Evolutionary conservation across 2,113 vertebrate genomes (phyloP), one percentile per base, ranked within the genome.

Genomic region (Anarrhichthys ocellatus): DNA sequence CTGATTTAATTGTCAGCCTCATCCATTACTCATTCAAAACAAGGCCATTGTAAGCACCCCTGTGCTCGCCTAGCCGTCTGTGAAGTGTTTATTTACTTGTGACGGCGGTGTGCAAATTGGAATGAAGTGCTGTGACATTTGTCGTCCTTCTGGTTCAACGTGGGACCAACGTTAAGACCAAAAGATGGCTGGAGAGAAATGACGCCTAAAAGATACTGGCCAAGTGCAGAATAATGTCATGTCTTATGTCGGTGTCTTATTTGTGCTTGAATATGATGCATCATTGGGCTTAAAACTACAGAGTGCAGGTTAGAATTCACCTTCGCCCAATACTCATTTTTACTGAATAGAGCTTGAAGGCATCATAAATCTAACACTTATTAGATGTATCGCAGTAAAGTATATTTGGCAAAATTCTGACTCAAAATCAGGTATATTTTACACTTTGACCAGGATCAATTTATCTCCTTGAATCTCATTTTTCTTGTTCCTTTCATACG

Each of bases 81-180:
- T 87, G 82, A 86, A 83, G 78, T 82, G 80, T 90, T 90, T 92
- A 88, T 90, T 93, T 92, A 89, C 86, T 83, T 92, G 85, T 85
- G 82, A 83, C 34, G 62, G 34, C 17, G 1, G 66, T 70, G 86
- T 85, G 85, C 73, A 88, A 89, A 89, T 88, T 86, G 72, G 76
- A 90, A 87, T 61, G 70, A 90, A 85, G 68, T 24, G n/a, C 76
- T 79, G 81, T 88, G 89, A 91, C 90, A 90, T 85, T 91, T 81
- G 24, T 44, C 44, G 84, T 88, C 91, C 89, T 91, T 91, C 84
- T 85, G 81, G 66, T 83, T 84, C 61, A 81, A 82, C 61, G 24
- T 52, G 85, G 80, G 73, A 76, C 71, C 48, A 17, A 17, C 0
- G 9, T 59, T 77, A 85, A 84, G 64, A 83, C 38, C 44, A 44